Conservation (phyloP, 2,797 vertebrate genomes). For the Salarias fasciatus region DNA sequence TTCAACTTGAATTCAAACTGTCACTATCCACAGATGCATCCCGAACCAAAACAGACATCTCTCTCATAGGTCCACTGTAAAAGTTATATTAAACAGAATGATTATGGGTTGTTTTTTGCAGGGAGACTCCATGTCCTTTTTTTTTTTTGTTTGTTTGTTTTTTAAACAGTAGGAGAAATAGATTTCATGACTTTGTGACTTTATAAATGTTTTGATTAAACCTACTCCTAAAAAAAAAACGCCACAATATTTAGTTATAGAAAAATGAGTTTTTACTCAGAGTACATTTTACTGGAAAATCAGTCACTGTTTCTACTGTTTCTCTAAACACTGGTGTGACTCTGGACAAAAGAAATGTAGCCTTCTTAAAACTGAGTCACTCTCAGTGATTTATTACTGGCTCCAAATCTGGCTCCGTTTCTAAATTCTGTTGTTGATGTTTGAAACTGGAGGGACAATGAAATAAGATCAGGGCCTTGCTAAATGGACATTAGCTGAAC, state of each 20-base stretch:
- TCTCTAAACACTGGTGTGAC: too few relatives aligned
- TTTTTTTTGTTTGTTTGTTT: constrained; percentile 2
- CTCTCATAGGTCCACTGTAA: too few relatives aligned
- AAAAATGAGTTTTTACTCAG: not conserved
- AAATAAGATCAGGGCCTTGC: not conserved
- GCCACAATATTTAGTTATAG: not conserved
- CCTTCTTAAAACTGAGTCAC: too few relatives aligned
- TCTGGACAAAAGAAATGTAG: not conserved
- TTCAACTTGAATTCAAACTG: too few relatives aligned
- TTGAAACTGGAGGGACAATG: not conserved
- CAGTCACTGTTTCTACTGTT: too few relatives aligned
- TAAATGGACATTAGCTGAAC: not conserved
- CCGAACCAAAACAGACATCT: too few relatives aligned
- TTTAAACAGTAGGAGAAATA: constrained; percentile 5
- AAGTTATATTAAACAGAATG: too few relatives aligned
- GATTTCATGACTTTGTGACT: constrained; percentile 22
- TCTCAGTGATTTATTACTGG: not conserved
- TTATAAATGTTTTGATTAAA: constrained; percentile 12
- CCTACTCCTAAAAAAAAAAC: not conserved
- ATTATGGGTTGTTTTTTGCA: too few relatives aligned
- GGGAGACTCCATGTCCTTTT: not conserved
- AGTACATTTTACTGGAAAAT: too few relatives aligned
- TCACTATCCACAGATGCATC: too few relatives aligned
- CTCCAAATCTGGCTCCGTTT: not conserved
- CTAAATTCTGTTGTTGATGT: not conserved